Base-by-base conservation (phyloP, 2,888 invertebrate genomes). In the Idaea dimidiata region DNA sequence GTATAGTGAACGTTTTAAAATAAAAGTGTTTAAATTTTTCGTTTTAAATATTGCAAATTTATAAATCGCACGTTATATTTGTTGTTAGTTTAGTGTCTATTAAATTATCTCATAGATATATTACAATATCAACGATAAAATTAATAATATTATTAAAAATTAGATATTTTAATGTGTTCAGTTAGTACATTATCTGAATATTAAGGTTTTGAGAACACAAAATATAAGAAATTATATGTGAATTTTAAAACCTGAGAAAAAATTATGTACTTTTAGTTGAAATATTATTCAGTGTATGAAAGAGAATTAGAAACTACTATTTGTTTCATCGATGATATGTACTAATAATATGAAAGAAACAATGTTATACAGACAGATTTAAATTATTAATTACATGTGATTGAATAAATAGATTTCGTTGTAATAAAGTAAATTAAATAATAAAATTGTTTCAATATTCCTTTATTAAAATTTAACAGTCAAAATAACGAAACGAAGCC, bases 341-440 rank as follows among this genome's bases (percentile, higher is more conserved):
- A 24, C 5, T 24, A n/a, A n/a, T 16, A 58, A 24, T 57, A 18
- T 57, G 17, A 57, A 58, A 32, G 33, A 31, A 58, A 33, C 24
- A 58, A 58, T 58, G 33, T 58, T 16, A 33, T 33, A 58, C 6
- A 56, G 10, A 17, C 17, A 18, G 10, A 17, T 56, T 18, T 17
- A 18, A 56, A 56, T 53, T 14, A 56, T 56, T 56, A 78, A 79
- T 79, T 83, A 78, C 83, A 87, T 86, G 86, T 89, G 84, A 88
- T 76, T 84, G 85, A 89, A 88, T 83, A 68, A 76, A 86, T 91
- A 91, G 90, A 87, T 84, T 89, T 91, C 82, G 86, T 90, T 90
- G 87, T 89, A 91, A 84, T 91, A 91, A 91, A 91, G 73, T 63
- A 67, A 71, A 71, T 71, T 71, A 72, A 77, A 69, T 60, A 65